Evolutionary conservation across 1,140 invertebrate genomes (phyloP).

Genomic region (Psix sp.): DNA sequence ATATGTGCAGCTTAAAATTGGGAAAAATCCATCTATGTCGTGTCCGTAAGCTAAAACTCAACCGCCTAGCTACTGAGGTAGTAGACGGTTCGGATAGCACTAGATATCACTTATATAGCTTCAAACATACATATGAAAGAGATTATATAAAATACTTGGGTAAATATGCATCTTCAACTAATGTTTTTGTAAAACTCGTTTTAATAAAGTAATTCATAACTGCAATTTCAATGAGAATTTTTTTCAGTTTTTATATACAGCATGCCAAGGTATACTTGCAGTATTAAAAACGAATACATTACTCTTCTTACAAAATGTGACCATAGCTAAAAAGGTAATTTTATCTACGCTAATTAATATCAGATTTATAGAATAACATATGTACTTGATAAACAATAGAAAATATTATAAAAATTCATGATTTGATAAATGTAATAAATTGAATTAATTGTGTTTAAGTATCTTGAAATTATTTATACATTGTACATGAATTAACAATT

Average conservation of each 20-base stretch:
- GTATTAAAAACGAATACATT: slow-evolving; percentile 97
- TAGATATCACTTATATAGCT: slow-evolving; percentile 94
- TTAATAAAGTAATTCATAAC: background rate
- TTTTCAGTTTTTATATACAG: slow-evolving; percentile 96
- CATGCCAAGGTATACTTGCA: slow-evolving; percentile 95
- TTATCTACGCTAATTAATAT: too few species aligned
- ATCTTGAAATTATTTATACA: too few species aligned
- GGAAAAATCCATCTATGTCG: slow-evolving; percentile 87
- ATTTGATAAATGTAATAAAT: too few species aligned
- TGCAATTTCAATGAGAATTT: background rate
- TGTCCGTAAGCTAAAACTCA: slow-evolving; percentile 79
- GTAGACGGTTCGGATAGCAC: slow-evolving; percentile 90
- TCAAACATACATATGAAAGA: slow-evolving; percentile 94
- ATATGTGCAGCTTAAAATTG: slow-evolving; percentile 88
- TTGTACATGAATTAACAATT: too few species aligned
- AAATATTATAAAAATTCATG: too few species aligned
- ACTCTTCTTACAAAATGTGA: slow-evolving; percentile 99
- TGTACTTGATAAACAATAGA: too few species aligned
- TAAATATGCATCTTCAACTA: too few species aligned
- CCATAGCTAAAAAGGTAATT: too few species aligned
- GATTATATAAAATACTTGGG: slow-evolving; percentile 90
- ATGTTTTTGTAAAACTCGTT: background rate
- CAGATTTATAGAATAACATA: too few species aligned
- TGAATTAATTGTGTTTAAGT: too few species aligned
- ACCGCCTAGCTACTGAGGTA: slow-evolving; percentile 84